Conservation (phyloP, 2,113 vertebrate genomes). For the Colinus virginianus region DNA sequence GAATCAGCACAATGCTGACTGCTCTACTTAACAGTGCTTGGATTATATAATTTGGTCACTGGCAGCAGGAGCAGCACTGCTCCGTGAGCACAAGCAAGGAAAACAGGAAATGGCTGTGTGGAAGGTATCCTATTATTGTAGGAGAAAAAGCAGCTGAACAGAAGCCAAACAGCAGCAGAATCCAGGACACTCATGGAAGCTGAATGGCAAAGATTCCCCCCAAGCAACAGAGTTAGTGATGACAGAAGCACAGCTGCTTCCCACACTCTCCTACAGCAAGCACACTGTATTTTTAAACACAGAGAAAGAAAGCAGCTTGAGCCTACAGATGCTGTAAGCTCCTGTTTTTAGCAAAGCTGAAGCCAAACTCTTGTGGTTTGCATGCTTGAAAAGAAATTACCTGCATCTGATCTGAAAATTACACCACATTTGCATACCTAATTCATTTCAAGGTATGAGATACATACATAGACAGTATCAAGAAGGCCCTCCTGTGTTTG, state of each 20-base stretch:
- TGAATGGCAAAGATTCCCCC: neutral
- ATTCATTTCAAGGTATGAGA: neutral
- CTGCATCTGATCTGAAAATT: neutral
- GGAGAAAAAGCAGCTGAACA: neutral
- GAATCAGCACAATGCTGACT: neutral
- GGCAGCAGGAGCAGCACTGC: neutral
- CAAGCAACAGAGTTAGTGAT: neutral
- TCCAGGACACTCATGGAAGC: conserved; percentile 20
- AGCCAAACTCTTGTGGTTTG: neutral
- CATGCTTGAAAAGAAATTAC: neutral
- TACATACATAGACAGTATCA: neutral
- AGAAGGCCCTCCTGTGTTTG: neutral
- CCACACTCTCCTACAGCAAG: neutral
- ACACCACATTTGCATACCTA: neutral
- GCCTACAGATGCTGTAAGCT: neutral
- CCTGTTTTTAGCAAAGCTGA: neutral
- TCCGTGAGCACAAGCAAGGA: neutral
- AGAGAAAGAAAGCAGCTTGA: neutral
- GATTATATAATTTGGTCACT: neutral
- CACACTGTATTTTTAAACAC: neutral
- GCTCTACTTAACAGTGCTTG: neutral
- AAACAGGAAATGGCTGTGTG: conserved; percentile 19
- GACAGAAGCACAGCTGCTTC: neutral
- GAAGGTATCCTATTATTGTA: conserved; percentile 29
- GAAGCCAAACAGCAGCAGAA: conserved; percentile 23